Conservation (phyloP, 2,113 vertebrate genomes). For the Lota lota region DNA sequence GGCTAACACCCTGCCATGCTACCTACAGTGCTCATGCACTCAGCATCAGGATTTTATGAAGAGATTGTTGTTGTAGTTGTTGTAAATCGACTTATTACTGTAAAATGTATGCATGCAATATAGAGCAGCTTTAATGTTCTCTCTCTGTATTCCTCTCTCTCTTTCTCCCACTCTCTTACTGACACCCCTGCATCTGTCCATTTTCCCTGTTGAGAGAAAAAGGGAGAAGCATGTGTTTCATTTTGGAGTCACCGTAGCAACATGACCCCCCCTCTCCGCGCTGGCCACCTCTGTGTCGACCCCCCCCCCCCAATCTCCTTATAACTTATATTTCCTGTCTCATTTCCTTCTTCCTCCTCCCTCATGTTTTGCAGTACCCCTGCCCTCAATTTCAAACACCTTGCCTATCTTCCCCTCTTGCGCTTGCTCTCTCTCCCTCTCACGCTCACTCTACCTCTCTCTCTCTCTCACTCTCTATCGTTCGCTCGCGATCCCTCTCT, state of each 20-base stretch:
- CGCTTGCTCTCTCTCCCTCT: background rate
- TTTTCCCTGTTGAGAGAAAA: background rate
- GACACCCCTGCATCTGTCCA: background rate
- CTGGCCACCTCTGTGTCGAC: background rate
- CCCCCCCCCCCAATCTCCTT: background rate
- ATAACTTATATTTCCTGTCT: background rate
- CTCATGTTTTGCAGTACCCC: background rate
- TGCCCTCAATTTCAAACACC: background rate
- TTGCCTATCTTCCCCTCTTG: background rate
- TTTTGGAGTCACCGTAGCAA: background rate
- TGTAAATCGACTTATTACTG: no score
- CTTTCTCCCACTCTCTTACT: slow-evolving; percentile 17
- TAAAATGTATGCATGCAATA: no score
- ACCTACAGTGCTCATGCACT: no score
- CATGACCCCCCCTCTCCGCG: background rate
- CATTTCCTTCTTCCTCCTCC: background rate
- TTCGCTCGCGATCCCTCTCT: background rate
- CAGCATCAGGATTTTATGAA: no score
- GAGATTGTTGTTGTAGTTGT: no score
- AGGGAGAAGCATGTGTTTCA: slow-evolving; percentile 3
- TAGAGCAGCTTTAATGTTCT: no score
- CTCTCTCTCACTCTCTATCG: background rate
- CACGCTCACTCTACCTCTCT: no score
- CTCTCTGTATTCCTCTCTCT: slow-evolving; percentile 13
- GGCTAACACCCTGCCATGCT: no score